Evolutionary conservation across 2,797 vertebrate species (phyloP).

Genomic region (Paramormyrops hopkinsi): DNA sequence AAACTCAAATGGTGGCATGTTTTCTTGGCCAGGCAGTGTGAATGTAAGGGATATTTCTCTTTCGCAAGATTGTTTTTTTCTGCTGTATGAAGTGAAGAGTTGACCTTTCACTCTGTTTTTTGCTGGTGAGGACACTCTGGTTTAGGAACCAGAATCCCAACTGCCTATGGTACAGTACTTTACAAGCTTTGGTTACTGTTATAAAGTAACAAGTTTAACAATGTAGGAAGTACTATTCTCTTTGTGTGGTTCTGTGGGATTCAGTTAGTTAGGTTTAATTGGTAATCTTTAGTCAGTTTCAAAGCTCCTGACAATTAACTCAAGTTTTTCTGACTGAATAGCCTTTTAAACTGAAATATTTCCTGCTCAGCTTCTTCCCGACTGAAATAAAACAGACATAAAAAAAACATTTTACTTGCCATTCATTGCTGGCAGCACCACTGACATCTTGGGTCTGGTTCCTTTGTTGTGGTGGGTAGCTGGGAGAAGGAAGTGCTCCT

Average conservation of each 20-base stretch:
- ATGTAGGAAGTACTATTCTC: background rate
- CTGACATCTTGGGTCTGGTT: conserved; percentile 89
- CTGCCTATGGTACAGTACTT: background rate
- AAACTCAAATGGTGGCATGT: background rate
- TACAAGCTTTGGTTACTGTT: background rate
- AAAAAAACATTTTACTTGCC: conserved; percentile 64
- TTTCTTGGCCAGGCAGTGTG: background rate
- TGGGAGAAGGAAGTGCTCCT: conserved; percentile 94
- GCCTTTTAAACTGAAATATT: background rate
- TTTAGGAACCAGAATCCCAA: background rate
- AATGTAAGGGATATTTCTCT: background rate
- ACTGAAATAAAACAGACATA: background rate
- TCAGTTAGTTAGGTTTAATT: background rate
- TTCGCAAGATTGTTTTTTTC: background rate
- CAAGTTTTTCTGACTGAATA: background rate
- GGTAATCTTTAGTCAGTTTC: background rate
- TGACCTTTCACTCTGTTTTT: background rate
- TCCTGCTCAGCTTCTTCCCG: background rate
- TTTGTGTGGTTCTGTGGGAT: background rate
- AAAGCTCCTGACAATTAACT: background rate
- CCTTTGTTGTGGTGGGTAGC: conserved; percentile 94
- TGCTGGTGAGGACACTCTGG: background rate
- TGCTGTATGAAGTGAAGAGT: background rate
- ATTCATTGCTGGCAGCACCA: conserved; percentile 87
- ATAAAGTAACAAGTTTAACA: background rate